Percentiles rank a stretch among this genome's conserved stretches.
Evolutionary conservation across 2,888 invertebrate genomes (phyloP).

Genomic region (Caenorhabditis angaria): DNA sequence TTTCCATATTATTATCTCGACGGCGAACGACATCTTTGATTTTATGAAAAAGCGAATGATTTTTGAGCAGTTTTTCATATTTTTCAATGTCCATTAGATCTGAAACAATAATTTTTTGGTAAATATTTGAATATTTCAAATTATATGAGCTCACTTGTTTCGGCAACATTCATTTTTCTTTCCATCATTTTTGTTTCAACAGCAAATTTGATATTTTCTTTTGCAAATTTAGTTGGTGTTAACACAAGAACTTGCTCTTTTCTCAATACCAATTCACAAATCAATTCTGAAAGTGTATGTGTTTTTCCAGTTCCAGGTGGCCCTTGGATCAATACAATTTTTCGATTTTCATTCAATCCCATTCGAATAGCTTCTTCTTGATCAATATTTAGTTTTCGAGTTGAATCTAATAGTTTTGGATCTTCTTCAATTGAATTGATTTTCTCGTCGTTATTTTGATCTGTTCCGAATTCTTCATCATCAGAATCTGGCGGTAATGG

Average conservation of each 20-base stretch:
- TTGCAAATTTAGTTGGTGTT: constrained; percentile 53
- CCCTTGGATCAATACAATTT: constrained; percentile 32
- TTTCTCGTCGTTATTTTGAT: too few species aligned
- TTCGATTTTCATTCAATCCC: neutral
- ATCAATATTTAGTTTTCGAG: neutral
- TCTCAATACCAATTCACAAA: constrained; percentile 20
- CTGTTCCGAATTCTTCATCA: too few species aligned
- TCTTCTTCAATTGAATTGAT: too few species aligned
- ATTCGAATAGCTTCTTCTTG: neutral
- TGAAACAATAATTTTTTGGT: neutral
- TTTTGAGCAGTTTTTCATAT: neutral
- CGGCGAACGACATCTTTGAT: too few species aligned
- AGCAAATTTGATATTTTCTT: constrained; percentile 37
- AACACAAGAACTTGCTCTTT: constrained; percentile 49
- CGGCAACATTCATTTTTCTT: neutral
- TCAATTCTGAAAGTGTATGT: constrained; percentile 50
- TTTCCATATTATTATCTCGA: too few species aligned
- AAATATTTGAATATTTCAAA: too few species aligned
- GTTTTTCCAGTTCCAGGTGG: constrained; percentile 63
- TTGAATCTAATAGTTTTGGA: too few species aligned
- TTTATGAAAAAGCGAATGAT: too few species aligned
- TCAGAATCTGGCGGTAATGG: too few species aligned
- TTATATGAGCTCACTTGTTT: too few species aligned
- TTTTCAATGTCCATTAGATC: neutral
- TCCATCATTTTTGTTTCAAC: constrained; percentile 11